Evolutionary conservation across 1,140 invertebrate species (phyloP), one percentile per base, ranked within the genome.

Genomic region (Heliconius eleuchia): DNA sequence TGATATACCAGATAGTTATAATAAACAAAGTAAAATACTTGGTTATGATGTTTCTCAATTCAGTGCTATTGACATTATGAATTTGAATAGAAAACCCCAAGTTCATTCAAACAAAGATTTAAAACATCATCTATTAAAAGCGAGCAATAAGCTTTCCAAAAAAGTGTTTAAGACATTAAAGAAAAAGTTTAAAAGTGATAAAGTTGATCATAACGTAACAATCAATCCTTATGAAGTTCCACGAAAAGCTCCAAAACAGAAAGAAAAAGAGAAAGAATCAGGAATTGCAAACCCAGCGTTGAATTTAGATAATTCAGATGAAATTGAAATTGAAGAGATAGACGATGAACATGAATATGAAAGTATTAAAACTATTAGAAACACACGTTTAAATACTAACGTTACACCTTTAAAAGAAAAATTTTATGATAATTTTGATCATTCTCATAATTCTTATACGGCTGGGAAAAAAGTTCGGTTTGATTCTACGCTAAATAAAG

Each of bases 11-110:
- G 85, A 86, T 39, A 55, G 76, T 75, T 89, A 87, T 71, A 94
- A 95, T 71, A 95, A 95, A 82, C 94, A 95, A 89, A 95, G 94
- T 76, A 94, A 94, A 86, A 92, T 95, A 19, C 78, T 95, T 71
- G 94, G 94, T 3, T 88, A 85, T 82, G 92, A 95, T 81, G 94
- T 95, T 0, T 94, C 92, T 13, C 89, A 90, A 42, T 94, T 95
- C 60, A 93, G 87, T 81, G 88, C 89, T 23, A 73, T 88, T n/a
- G 93, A 95, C 80, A 95, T 95, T 16, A 89, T 94, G 82, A 94
- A 95, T 84, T 81, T 94, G 39, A 94, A 94, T 71, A 93, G 86
- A 85, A 87, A 83, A 9, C 81, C 66, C 52, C 82, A 89, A 79
- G 81, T 73, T n/a, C 89, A 76, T 66, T 91, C 92, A 9, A 23